phyloP scores from a whole-genome alignment of 2,113 vertebrate genomes.

The Charina bottae region DNA sequence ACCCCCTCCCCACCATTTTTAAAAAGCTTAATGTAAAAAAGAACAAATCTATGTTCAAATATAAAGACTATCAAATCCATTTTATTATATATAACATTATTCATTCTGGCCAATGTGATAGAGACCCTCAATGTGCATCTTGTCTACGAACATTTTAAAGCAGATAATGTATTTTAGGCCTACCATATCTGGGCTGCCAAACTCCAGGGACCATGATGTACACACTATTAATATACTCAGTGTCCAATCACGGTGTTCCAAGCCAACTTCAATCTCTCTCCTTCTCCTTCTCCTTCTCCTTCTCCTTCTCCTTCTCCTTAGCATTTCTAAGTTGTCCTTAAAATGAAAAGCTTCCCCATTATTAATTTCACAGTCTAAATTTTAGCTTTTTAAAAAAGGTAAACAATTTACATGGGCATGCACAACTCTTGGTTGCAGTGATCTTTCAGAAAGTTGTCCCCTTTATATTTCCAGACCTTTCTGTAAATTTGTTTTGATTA shows the following conservation, averaged over 20 bases:
- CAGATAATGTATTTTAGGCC: not conserved
- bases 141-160: not conserved
- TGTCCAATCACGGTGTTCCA: not conserved
- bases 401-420: not conserved
- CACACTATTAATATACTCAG: not conserved
- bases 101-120: no score
- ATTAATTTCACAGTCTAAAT: not conserved
- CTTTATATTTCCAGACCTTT: not conserved
- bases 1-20: no score
- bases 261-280: not conserved
- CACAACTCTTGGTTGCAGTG: not conserved
- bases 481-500: not conserved
- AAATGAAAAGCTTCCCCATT: not conserved
- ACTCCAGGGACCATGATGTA: not conserved
- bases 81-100: not conserved
- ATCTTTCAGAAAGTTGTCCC: not conserved
- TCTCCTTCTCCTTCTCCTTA: not conserved
- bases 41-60: not conserved
- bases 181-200: not conserved
- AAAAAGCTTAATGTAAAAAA: no score
- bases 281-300: not conserved
- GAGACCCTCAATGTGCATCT: not conserved
- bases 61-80: not conserved
- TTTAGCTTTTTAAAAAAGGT: not conserved
- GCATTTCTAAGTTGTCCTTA: not conserved